Evolutionary conservation across 2,113 vertebrate species (phyloP).

Genomic region (Leptocoma aspasia): DNA sequence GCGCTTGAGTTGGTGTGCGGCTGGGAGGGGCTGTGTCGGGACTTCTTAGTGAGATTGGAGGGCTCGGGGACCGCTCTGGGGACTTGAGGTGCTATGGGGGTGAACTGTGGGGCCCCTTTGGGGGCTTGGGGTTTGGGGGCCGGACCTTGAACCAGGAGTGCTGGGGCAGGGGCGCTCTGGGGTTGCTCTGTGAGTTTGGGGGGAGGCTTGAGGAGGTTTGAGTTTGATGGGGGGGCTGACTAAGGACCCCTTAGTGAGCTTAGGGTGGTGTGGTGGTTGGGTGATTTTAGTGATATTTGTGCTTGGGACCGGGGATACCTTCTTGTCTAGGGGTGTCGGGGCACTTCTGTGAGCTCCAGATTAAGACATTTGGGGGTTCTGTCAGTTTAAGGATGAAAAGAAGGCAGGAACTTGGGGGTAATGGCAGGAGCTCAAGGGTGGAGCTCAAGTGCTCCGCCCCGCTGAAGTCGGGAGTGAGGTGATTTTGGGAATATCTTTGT

Average conservation of each 20-base stretch:
- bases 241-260: too few relatives aligned
- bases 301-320: rapidly evolving
- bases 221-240: too few relatives aligned
- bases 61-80: neutral
- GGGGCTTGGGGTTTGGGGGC: neutral
- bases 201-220: neutral
- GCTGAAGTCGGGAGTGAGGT: rapidly evolving
- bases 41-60: neutral
- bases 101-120: neutral
- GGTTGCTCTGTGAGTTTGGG: neutral
- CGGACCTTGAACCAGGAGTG: too few relatives aligned
- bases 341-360: rapidly evolving
- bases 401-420: too few relatives aligned
- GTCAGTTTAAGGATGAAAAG: neutral
- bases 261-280: too few relatives aligned
- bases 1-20: neutral
- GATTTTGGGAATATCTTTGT: neutral
- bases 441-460: neutral
- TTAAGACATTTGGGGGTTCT: rapidly evolving
- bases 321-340: too few relatives aligned
- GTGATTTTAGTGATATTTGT: neutral
- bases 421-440: neutral
- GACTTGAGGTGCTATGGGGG: neutral
- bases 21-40: too few relatives aligned
- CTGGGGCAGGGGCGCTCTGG: neutral